A percentile compares a stretch with the other conserved stretches of the same genome.
Evolutionary conservation across 2,113 vertebrate genomes (phyloP).

Genomic region (Peromyscus maniculatus): DNA sequence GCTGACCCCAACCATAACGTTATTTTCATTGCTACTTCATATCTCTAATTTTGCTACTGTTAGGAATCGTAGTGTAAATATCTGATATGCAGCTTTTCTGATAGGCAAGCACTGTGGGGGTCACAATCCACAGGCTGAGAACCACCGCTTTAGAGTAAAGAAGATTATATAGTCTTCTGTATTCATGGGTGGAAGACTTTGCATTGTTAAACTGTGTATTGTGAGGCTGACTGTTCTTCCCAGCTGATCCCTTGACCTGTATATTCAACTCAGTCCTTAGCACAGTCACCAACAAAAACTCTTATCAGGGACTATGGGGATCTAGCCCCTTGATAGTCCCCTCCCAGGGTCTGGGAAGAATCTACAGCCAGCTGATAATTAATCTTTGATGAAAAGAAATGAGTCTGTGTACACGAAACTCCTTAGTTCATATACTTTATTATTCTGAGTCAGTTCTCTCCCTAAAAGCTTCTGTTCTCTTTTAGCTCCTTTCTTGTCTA

Average conservation of each 20-base stretch:
- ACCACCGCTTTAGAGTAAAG: neutral
- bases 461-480: too few species aligned
- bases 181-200: neutral
- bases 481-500: too few species aligned
- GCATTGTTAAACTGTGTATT: neutral
- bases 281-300: neutral
- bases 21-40: neutral
- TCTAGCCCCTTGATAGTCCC: too few species aligned
- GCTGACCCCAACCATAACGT: too few species aligned
- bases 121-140: neutral
- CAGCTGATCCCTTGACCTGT: neutral
- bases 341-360: too few species aligned
- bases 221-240: neutral
- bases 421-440: too few species aligned
- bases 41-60: neutral
- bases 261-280: neutral
- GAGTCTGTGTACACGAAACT: too few species aligned
- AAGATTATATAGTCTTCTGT: neutral
- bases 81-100: neutral
- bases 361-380: too few species aligned
- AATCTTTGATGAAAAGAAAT: too few species aligned
- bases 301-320: neutral
- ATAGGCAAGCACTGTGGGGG: neutral
- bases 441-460: too few species aligned
- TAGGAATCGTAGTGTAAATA: neutral